These are phyloP conservation scores for Sorex maritimensis DNA, from an alignment of 2,797 vertebrate species.

Conservation along the genomic window DNA sequence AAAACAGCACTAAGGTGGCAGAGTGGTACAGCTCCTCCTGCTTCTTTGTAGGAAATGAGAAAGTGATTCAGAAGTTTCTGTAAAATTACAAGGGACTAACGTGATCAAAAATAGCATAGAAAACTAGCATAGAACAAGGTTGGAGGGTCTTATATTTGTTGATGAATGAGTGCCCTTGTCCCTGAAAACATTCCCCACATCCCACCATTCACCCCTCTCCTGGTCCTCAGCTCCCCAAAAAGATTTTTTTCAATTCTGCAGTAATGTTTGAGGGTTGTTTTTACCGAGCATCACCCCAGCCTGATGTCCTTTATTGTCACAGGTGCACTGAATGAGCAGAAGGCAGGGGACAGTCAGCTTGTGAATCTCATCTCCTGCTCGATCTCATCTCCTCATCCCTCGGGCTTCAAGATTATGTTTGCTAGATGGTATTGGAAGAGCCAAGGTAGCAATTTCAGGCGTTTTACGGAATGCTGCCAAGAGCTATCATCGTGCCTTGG, in stretches of 20 bases:
- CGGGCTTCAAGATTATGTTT: background rate
- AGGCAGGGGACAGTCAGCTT: background rate
- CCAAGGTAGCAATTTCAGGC: rapidly evolving
- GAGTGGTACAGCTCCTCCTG: too few species aligned
- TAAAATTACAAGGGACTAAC: too few species aligned
- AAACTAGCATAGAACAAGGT: too few species aligned
- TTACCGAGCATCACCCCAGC: background rate
- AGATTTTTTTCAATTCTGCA: background rate
- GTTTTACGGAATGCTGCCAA: background rate
- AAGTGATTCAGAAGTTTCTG: too few species aligned
- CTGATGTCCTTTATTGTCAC: background rate
- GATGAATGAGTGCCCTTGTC: background rate
- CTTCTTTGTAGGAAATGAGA: too few species aligned
- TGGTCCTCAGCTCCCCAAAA: background rate
- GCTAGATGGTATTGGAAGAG: slow-evolving; percentile 2
- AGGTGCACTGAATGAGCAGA: slow-evolving; percentile 36
- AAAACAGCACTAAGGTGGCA: too few species aligned
- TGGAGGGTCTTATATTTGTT: background rate
- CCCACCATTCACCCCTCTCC: too few species aligned
- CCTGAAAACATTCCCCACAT: background rate
- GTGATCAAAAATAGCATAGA: too few species aligned
- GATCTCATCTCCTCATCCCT: rapidly evolving
- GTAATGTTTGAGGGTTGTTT: slow-evolving; percentile 25
- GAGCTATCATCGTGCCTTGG: background rate
- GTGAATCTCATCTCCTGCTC: slow-evolving; percentile 31